Conservation (phyloP, 2,797 vertebrate genomes). For the Acanthurus lineatus region DNA sequence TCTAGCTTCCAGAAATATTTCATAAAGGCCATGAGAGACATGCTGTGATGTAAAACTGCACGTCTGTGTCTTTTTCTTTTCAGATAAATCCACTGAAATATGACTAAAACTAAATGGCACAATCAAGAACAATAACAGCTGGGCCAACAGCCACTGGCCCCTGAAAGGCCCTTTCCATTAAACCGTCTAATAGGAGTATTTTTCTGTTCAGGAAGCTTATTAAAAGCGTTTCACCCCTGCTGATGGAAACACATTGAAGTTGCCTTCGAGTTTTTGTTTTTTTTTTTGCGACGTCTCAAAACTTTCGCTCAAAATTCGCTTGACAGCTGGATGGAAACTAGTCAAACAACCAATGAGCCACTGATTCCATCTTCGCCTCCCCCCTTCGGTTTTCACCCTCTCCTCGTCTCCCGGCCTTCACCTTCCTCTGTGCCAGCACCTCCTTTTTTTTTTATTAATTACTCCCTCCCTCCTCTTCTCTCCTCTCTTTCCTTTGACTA, state of each 20-base stretch:
- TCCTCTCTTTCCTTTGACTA: constrained; percentile 37
- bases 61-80: background rate
- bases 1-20: background rate
- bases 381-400: constrained; percentile 43
- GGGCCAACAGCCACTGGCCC: constrained; percentile 27
- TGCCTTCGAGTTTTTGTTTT: constrained; percentile 38
- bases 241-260: constrained; percentile 60
- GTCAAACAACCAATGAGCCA: constrained; percentile 49
- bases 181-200: constrained; percentile 35
- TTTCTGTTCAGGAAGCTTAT: constrained; percentile 50
- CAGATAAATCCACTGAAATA: constrained; percentile 23
- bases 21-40: background rate
- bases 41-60: background rate
- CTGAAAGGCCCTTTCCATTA: constrained; percentile 49
- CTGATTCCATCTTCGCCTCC: constrained; percentile 42
- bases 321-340: constrained; percentile 67
- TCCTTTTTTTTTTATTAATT: constrained; percentile 18
- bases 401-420: background rate
- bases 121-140: constrained; percentile 57
- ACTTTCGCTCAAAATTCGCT: constrained; percentile 39
- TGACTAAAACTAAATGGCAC: constrained; percentile 30
- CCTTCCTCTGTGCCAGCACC: constrained; percentile 14
- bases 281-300: constrained; percentile 60
- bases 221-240: constrained; percentile 50
- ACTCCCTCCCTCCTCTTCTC: constrained; percentile 13